Percentiles rank a stretch among this genome's conserved stretches.
Conservation (phyloP, 2,888 invertebrate genomes). For the Andrena hattorfiana region DNA sequence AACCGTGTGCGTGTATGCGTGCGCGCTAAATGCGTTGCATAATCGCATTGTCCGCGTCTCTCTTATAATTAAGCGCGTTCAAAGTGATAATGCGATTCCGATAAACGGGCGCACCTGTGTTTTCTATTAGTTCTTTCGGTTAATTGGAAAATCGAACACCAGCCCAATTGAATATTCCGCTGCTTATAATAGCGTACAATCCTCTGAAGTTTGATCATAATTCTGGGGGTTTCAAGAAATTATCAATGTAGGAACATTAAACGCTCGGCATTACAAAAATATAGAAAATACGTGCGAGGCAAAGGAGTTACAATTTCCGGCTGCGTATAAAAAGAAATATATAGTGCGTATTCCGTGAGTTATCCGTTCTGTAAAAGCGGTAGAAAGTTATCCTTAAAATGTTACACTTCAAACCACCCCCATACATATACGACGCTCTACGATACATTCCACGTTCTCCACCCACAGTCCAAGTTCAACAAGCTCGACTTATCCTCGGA, state of each 20-base stretch:
- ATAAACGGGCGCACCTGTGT: constrained; percentile 28
- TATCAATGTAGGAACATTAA: not conserved
- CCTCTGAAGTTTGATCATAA: not conserved
- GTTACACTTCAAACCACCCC: no score
- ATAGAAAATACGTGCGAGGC: no score
- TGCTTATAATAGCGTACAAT: not conserved
- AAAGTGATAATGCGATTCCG: constrained; percentile 44
- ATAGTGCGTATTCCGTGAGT: not conserved
- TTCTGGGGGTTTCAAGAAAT: not conserved
- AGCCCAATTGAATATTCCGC: constrained; percentile 16
- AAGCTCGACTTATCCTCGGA: constrained; percentile 13
- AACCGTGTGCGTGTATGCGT: not conserved
- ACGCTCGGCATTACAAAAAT: no score
- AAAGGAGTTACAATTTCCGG: no score
- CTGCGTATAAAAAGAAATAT: not conserved
- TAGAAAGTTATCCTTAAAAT: no score
- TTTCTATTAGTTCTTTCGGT: constrained; percentile 32
- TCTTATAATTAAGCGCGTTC: constrained; percentile 45
- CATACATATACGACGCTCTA: no score
- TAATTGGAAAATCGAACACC: constrained; percentile 31
- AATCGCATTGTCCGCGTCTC: constrained; percentile 46
- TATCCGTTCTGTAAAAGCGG: no score
- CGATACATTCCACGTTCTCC: not conserved
- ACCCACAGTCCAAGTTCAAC: not conserved
- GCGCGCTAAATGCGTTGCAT: constrained; percentile 52